Conservation (phyloP, 1,140 invertebrate species). For the Calycopis cecrops region DNA sequence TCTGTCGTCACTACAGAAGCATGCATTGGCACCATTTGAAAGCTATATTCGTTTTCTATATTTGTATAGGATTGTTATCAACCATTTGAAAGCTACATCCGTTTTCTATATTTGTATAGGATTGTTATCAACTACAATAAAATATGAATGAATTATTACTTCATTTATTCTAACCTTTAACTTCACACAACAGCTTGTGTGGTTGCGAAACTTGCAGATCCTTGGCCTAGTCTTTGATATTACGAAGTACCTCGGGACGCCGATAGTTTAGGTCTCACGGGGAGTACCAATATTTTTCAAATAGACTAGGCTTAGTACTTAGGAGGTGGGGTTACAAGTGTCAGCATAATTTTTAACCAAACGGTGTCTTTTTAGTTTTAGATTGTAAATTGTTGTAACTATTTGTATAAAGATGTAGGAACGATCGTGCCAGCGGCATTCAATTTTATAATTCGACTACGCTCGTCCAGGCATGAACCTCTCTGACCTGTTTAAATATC, state of each 20-base stretch:
- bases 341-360: slow-evolving; percentile 15
- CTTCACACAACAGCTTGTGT: neutral
- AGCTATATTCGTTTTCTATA: too few species aligned
- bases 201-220: neutral
- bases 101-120: too few species aligned
- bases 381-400: slow-evolving; percentile 22
- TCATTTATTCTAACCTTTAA: too few species aligned
- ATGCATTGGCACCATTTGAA: too few species aligned
- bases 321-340: slow-evolving; percentile 36
- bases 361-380: slow-evolving; percentile 17
- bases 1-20: too few species aligned
- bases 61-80: too few species aligned
- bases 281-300: slow-evolving; percentile 1
- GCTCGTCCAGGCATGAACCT: slow-evolving; percentile 3
- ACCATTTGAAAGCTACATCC: too few species aligned
- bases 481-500: slow-evolving; percentile 3
- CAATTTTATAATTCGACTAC: slow-evolving; percentile 39
- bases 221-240: slow-evolving; percentile 6
- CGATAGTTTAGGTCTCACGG: neutral
- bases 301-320: slow-evolving; percentile 63
- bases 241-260: neutral
- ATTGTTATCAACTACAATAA: too few species aligned
- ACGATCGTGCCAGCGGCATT: slow-evolving; percentile 21
- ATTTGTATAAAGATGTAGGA: slow-evolving; percentile 21
- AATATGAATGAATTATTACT: too few species aligned